These are phyloP conservation scores for Morpho achilles DNA, from an alignment of 2,888 invertebrate genomes.

Conservation along the genomic window DNA sequence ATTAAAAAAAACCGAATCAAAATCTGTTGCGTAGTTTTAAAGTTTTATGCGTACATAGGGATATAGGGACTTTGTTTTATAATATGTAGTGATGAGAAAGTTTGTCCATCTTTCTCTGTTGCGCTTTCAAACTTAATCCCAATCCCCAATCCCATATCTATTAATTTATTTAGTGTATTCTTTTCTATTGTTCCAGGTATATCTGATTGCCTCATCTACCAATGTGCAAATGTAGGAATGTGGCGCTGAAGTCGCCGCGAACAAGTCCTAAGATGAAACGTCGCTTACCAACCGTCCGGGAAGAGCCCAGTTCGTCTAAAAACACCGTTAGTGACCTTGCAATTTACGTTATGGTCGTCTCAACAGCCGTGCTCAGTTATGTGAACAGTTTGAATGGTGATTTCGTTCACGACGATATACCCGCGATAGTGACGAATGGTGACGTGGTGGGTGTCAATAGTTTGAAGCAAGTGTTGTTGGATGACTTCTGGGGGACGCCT, in stretches of 20 bases:
- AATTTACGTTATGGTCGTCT: conserved; percentile 81
- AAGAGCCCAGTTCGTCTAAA: conserved; percentile 46
- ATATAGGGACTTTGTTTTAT: too few relatives aligned
- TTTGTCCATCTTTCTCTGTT: too few relatives aligned
- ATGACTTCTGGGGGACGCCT: conserved; percentile 94
- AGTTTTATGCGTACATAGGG: too few relatives aligned
- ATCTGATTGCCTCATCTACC: conserved; percentile 26
- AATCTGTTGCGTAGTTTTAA: too few relatives aligned
- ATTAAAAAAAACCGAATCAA: too few relatives aligned
- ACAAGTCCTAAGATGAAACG: conserved; percentile 70
- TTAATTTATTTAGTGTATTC: too few relatives aligned
- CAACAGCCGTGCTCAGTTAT: conserved; percentile 85
- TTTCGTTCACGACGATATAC: conserved; percentile 93
- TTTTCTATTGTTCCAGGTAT: conserved; percentile 49
- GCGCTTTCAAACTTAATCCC: too few relatives aligned
- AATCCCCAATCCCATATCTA: too few relatives aligned
- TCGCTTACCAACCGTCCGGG: conserved; percentile 60
- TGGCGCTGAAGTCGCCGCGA: conserved; percentile 46
- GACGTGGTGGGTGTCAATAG: conserved; percentile 86
- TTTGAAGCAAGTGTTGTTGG: conserved; percentile 81
- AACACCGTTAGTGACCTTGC: conserved; percentile 68
- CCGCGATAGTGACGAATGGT: conserved; percentile 88
- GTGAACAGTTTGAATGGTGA: conserved; percentile 87
- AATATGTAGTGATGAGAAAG: too few relatives aligned
- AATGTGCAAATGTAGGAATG: conserved; percentile 73